A percentile compares a stretch with the other conserved stretches of the same genome.
Conservation (phyloP, 2,888 invertebrate species). For the Coecobrya sp. region DNA sequence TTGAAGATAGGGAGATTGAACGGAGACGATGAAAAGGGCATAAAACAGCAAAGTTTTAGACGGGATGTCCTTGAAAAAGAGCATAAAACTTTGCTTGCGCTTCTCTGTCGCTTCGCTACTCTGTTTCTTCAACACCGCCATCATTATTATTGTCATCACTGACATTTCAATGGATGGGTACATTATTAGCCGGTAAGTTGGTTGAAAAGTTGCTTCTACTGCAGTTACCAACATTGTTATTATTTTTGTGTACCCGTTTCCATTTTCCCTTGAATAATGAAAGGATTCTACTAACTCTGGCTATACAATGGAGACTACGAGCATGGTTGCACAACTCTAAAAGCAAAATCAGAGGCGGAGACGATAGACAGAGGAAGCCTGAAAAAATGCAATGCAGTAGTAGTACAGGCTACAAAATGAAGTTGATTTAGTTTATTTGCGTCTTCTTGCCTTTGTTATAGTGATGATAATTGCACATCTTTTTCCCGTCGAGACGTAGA, state of each 20-base stretch:
- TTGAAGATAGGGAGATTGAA: not conserved
- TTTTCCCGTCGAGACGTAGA: not conserved
- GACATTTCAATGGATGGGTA: constrained; percentile 60
- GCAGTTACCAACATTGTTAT: constrained; percentile 3
- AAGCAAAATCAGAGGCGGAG: not conserved
- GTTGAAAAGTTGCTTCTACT: not conserved
- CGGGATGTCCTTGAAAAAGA: constrained; percentile 66
- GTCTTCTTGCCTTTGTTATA: not conserved
- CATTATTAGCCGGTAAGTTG: not conserved
- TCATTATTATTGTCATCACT: constrained; percentile 45
- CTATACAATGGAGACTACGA: not conserved
- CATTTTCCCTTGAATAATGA: not conserved
- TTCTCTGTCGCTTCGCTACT: not conserved
- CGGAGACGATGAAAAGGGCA: constrained; percentile 36
- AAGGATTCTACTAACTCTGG: not conserved
- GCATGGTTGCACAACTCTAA: not conserved
- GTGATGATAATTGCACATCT: constrained; percentile 14
- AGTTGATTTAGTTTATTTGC: constrained; percentile 1
- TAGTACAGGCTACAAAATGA: not conserved
- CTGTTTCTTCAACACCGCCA: constrained; percentile 3
- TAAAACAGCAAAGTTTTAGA: constrained; percentile 45
- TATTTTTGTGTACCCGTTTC: constrained; percentile 11
- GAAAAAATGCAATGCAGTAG: not conserved
- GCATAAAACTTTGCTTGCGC: constrained; percentile 63
- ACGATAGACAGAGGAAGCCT: not conserved